Evolutionary conservation across 2,113 vertebrate species (phyloP), one percentile per base, ranked within the genome.

Genomic region (Semicossyphus pulcher): DNA sequence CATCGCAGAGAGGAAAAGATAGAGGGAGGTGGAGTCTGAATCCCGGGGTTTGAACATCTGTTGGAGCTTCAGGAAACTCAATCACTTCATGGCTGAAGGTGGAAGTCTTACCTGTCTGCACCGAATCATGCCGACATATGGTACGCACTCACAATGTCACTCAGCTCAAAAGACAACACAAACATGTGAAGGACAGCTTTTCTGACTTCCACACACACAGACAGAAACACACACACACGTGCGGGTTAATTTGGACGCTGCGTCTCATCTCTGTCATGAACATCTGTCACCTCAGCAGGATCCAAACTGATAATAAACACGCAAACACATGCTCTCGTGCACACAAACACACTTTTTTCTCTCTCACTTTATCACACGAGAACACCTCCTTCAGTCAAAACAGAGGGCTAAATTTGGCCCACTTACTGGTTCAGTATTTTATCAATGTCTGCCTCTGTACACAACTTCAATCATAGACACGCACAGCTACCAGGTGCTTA

Each of bases 211-310:
- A 65, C 48, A 25, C 42, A 3, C 31, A n/a, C 28, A 73, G 34
- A 21, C 36, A 61, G 9, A 58, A 45, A 67, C 68, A 53, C 63
- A 81, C 49, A 51, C 49, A 61, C 72, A n/a, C n/a, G n/a, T n/a
- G n/a, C n/a, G 70, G 73, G 86, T 89, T 89, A 83, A 89, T 90
- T 78, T 88, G 68, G 85, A 87, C 81, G 64, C 65, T 36, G 21
- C 15, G 11, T 21, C 68, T 76, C 44, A 76, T 73, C 64, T 6
- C 83, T 77, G 67, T 62, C 31, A 70, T 68, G 76, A 89, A 89
- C 91, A 92, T 93, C 90, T 93, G 92, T 90, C 88, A 79, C 78
- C 84, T 70, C 81, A 89, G 82, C 73, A 72, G 70, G 85, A 81
- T 83, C 70, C 84, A 83, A 72, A 87, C 81, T 28, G 71, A 61